These are phyloP conservation scores for Mormoops blainvillei DNA, from an alignment of 2,113 vertebrate genomes.

Conservation along the genomic window DNA sequence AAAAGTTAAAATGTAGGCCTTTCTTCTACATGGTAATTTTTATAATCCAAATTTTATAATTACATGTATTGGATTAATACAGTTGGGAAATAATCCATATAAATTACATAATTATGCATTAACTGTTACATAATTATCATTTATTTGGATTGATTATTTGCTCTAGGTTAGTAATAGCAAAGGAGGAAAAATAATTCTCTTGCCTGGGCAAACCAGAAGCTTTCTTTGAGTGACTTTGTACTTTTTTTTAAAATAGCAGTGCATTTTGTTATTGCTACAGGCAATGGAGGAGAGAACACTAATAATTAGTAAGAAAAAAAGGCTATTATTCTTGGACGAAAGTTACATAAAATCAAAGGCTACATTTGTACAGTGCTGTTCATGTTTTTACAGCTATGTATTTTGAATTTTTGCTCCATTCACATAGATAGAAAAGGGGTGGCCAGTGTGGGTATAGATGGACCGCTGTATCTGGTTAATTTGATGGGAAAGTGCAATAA, in stretches of 20 bases:
- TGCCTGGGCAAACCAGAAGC: background rate
- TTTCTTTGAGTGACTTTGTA: background rate
- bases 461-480: background rate
- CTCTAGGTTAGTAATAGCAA: background rate
- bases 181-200: background rate
- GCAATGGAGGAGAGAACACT: background rate
- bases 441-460: background rate
- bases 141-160: background rate
- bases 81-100: background rate
- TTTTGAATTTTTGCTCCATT: background rate
- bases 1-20: background rate
- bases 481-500: background rate
- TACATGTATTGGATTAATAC: background rate
- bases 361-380: background rate
- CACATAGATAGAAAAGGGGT: background rate
- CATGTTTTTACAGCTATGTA: background rate
- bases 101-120: background rate
- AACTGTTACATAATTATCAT: background rate
- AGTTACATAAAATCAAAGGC: slow-evolving; percentile 16
- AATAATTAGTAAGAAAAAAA: slow-evolving; percentile 8
- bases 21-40: background rate
- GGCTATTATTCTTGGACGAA: background rate
- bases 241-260: background rate
- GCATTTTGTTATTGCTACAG: background rate
- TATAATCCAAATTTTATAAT: background rate